Conservation (phyloP, 2,113 vertebrate genomes). For the Stegostoma tigrinum region DNA sequence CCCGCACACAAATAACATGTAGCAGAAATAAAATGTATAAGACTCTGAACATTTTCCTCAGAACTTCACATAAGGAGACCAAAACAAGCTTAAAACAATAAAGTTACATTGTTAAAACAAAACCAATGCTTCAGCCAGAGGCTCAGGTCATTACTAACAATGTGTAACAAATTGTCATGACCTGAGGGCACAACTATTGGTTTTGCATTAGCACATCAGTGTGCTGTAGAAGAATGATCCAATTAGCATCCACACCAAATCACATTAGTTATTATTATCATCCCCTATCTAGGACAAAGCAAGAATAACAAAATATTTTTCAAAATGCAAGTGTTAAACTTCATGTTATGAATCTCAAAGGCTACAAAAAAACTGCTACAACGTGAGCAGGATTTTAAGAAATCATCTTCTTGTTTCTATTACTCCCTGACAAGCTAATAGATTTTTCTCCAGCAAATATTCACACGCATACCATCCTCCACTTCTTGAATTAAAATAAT, state of each 20-base stretch:
- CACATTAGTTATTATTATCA: neutral
- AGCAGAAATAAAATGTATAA: neutral
- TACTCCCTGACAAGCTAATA: neutral
- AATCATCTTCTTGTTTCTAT: neutral
- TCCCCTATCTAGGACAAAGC: neutral
- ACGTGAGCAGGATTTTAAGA: neutral
- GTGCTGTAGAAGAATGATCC: too few relatives aligned
- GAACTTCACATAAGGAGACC: neutral
- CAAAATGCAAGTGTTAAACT: neutral
- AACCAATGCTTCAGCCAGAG: neutral
- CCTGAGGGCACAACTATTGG: neutral
- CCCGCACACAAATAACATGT: neutral
- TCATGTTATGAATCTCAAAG: neutral
- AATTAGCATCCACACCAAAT: neutral
- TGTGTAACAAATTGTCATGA: neutral
- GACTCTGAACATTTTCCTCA: neutral
- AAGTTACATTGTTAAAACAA: neutral
- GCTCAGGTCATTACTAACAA: neutral
- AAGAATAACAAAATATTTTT: neutral
- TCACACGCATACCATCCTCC: neutral
- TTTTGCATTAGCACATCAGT: neutral
- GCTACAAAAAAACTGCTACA: neutral
- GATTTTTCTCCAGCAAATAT: neutral
- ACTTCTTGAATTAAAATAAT: neutral
- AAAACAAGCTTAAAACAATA: neutral